These are phyloP conservation scores for Tolmerus cingulatus DNA, from an alignment of 2,888 invertebrate genomes.

Conservation along the genomic window DNA sequence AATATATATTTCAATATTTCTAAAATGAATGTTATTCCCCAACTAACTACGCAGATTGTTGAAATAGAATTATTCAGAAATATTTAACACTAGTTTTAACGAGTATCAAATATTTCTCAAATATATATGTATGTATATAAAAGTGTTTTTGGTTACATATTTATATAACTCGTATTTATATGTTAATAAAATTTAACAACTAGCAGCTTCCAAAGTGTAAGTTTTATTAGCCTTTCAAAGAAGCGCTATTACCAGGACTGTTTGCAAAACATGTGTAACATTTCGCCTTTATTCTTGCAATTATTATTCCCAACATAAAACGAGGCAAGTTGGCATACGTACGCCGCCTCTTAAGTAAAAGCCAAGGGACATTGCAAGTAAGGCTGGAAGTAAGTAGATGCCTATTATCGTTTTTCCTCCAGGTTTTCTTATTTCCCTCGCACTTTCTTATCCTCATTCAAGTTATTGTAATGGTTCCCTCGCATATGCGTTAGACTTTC, in stretches of 20 bases:
- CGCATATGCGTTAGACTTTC: background rate
- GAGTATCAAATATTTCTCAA: too few relatives aligned
- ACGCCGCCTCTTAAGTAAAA: background rate
- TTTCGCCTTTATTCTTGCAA: background rate
- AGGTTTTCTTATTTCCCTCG: background rate
- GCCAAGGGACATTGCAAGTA: background rate
- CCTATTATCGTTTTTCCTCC: background rate
- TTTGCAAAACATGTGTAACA: background rate
- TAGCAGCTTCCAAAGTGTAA: background rate
- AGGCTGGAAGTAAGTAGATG: background rate
- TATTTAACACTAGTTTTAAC: too few relatives aligned
- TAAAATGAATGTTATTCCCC: too few relatives aligned
- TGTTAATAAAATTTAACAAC: background rate
- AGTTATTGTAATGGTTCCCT: background rate
- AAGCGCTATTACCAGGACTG: background rate
- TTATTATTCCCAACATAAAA: background rate
- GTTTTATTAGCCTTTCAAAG: background rate
- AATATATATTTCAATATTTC: too few relatives aligned
- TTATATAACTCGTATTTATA: background rate
- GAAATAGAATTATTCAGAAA: too few relatives aligned
- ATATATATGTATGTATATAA: too few relatives aligned
- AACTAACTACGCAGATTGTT: too few relatives aligned
- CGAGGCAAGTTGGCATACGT: background rate
- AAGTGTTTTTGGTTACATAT: too few relatives aligned
- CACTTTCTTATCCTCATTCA: background rate